These are phyloP conservation scores for Procavia capensis DNA, from an alignment of 2,113 vertebrate genomes.

Conservation along the genomic window DNA sequence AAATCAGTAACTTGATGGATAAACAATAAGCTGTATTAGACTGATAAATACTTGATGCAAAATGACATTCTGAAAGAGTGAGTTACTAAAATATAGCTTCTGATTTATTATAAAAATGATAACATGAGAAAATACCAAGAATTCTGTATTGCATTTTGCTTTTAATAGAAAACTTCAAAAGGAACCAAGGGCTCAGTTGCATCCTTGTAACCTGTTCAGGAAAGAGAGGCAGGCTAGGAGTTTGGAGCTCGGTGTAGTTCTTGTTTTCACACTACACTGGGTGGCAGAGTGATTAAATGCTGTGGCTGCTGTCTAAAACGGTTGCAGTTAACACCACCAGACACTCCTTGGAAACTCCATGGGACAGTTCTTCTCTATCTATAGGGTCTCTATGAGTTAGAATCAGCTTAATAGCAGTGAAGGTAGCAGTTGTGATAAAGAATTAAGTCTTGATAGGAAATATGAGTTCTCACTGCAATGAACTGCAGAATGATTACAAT, in stretches of 20 bases:
- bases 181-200: neutral
- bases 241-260: neutral
- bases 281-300: too few relatives aligned
- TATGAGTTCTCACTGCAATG: constrained; percentile 14
- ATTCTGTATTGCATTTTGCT: neutral
- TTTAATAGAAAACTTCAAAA: neutral
- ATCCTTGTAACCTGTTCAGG: neutral
- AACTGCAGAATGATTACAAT: constrained; percentile 39
- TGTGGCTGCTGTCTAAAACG: too few relatives aligned
- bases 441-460: neutral
- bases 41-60: neutral
- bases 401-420: too few relatives aligned
- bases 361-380: too few relatives aligned
- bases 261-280: too few relatives aligned
- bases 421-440: neutral
- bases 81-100: neutral
- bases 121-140: neutral
- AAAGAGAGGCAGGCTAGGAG: neutral
- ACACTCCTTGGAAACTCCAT: too few relatives aligned
- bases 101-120: neutral
- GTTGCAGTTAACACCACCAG: too few relatives aligned
- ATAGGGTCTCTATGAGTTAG: too few relatives aligned
- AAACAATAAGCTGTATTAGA: neutral
- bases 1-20: neutral
- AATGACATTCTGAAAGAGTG: neutral